Percentiles rank a stretch among this genome's conserved stretches.
Conservation (phyloP, 2,113 vertebrate species). For the Neogobius melanostomus region DNA sequence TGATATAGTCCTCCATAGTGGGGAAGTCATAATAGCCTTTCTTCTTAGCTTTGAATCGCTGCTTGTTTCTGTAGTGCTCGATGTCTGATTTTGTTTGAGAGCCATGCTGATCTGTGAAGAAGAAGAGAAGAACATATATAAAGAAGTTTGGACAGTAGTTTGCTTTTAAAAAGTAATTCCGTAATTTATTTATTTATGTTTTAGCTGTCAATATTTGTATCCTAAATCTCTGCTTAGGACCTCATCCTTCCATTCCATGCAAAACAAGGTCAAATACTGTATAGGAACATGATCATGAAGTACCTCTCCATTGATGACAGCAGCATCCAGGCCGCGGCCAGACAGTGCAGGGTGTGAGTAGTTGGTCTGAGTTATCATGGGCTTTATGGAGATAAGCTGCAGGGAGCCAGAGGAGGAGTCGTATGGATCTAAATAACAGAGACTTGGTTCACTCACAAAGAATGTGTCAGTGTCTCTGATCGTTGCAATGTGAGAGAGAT, state of each 20-base stretch:
- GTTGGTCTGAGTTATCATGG: conserved; percentile 77
- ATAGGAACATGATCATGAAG: conserved; percentile 10
- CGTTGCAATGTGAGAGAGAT: conserved; percentile 10
- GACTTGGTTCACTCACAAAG: conserved; percentile 50
- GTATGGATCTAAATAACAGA: conserved; percentile 82
- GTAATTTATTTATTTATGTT: too few species aligned
- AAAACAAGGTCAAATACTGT: too few species aligned
- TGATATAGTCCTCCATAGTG: conserved; percentile 75
- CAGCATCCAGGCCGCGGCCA: conserved; percentile 89
- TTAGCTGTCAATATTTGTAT: too few species aligned
- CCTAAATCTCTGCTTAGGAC: too few species aligned
- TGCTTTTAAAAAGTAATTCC: not conserved
- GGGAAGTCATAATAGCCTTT: conserved; percentile 98
- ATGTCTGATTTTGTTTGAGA: conserved; percentile 98
- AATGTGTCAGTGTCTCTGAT: conserved; percentile 49
- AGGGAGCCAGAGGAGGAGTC: conserved; percentile 95
- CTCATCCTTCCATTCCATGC: too few species aligned
- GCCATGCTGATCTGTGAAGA: conserved; percentile 88
- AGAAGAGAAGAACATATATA: conserved; percentile 6
- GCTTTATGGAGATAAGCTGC: conserved; percentile 93
- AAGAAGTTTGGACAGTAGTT: not conserved
- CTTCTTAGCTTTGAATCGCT: conserved; percentile 94
- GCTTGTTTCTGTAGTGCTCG: conserved; percentile 97
- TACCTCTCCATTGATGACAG: conserved; percentile 91
- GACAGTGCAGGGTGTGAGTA: conserved; percentile 82